Evolutionary conservation across 1,140 invertebrate species (phyloP), one percentile per base, ranked within the genome.

Genomic region (Conus betulinus): DNA sequence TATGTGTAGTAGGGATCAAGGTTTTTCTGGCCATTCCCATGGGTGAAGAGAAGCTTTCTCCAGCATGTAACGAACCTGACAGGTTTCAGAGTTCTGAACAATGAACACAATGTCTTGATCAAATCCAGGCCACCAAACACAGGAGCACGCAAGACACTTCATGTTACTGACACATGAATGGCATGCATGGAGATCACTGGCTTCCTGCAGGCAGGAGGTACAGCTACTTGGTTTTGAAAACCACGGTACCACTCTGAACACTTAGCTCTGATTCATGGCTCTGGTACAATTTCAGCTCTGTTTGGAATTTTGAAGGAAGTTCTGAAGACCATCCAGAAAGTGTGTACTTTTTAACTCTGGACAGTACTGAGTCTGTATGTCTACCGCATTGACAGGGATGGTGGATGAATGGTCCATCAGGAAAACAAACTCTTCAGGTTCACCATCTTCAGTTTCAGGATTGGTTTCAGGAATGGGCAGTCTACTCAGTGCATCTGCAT

Each of bases 401-500:
- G 63, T 17, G 67, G 13, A 3, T 87, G 39, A 4, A 88, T 4
- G 23, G 79, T 17, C n/a, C 52, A 52, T 7, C 52, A 82, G 55
- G 53, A 81, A 63, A 60, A 57, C 2, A 7, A 82, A 15, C 55
- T 88, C 52, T 17, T 15, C 6, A 25, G 51, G n/a, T n/a, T n/a
- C n/a, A n/a, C n/a, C n/a, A n/a, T n/a, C n/a, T n/a, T n/a, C n/a
- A n/a, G n/a, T n/a, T 17, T 55, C 20, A 20, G 55, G 52, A 20
- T 17, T 52, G 7, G 78, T 51, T 3, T 3, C 1, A 1, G 55
- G 51, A 60, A 52, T 60, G 74, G 95, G 90, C 11, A 90, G 92
- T 89, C 92, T 91, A 55, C 89, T 91, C 52, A 94, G 91, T 55
- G 90, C 90, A 85, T 93, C 91, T 13, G 91, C 87, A 17, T 88